phyloP scores from a whole-genome alignment of 2,797 vertebrate genomes.

The Anniella stebbinsi region DNA sequence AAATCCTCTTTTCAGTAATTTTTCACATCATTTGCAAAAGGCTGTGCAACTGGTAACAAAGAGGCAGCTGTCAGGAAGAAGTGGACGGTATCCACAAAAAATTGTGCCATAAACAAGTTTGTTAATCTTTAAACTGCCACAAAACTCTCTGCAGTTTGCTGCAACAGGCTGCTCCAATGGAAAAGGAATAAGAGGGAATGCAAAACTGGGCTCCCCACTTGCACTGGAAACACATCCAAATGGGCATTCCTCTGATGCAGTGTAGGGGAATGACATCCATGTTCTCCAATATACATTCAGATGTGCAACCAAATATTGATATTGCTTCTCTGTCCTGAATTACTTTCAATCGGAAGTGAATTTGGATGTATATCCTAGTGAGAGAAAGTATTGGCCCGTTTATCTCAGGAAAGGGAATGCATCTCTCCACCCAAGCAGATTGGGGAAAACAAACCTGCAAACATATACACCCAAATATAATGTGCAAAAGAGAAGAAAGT shows the following conservation, averaged over 20 bases:
- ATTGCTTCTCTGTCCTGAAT: not conserved
- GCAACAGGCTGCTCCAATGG: too few relatives aligned
- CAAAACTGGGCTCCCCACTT: not conserved
- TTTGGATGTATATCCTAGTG: not conserved
- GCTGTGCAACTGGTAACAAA: not conserved
- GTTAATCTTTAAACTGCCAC: too few relatives aligned
- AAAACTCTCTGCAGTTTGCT: too few relatives aligned
- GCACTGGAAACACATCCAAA: not conserved
- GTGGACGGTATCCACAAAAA: too few relatives aligned
- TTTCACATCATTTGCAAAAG: not conserved
- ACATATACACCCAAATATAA: not conserved
- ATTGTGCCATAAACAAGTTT: too few relatives aligned
- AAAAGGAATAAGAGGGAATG: not conserved
- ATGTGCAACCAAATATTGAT: not conserved
- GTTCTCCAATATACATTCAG: not conserved
- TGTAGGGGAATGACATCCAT: not conserved
- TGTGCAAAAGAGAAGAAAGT: too few relatives aligned
- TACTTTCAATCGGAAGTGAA: not conserved
- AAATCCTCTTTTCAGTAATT: not conserved
- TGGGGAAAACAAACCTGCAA: not conserved
- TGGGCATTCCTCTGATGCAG: not conserved
- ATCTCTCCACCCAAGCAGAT: too few relatives aligned
- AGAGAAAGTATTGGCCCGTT: not conserved
- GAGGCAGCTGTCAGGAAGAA: not conserved
- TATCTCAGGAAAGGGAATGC: not conserved